phyloP scores from a whole-genome alignment of 2,113 vertebrate genomes.

The Rattus norvegicus region GRCr8 NC_086027.1:44937501-44938000 shows the following conservation, averaged over 20 bases:
- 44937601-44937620: not conserved
- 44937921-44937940: too few relatives aligned
- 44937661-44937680: not conserved
- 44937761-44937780: not conserved
- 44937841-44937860: accelerated
- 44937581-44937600: not conserved
- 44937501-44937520: constrained; percentile 3
- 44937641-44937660: not conserved
- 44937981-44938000: too few relatives aligned
- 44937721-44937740: not conserved
- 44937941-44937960: too few relatives aligned
- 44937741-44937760: too few relatives aligned
- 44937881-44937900: too few relatives aligned
- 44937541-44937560: not conserved
- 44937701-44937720: not conserved
- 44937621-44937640: not conserved
- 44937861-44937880: not conserved
- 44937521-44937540: not conserved
- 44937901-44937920: too few relatives aligned
- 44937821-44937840: not conserved
- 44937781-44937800: not conserved
- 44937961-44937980: too few relatives aligned
- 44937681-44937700: not conserved
- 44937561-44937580: not conserved
- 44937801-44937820: not conserved